Percentiles rank a stretch among this genome's conserved stretches.
Evolutionary conservation across 2,113 vertebrate species (phyloP).

Genomic region (Polypterus bichir): DNA sequence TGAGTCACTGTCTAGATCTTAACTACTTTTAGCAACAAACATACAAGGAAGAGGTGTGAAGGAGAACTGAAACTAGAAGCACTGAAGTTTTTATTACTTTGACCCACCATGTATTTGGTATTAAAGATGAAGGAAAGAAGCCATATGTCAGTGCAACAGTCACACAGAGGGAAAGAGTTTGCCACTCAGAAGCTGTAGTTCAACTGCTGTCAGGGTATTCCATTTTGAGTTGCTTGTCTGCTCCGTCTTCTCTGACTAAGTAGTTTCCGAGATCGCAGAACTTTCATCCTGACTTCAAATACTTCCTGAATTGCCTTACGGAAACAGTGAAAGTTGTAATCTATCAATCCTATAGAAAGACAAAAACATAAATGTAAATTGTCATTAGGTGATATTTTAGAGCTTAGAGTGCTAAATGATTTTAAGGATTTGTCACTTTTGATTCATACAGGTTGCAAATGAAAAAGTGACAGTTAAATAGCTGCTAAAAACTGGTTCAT

Average conservation of each 20-base stretch:
- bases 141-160: constrained; percentile 18
- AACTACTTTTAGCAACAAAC: too few species aligned
- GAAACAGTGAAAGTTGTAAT: constrained; percentile 96
- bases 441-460: too few species aligned
- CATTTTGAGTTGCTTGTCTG: constrained; percentile 58
- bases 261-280: constrained; percentile 73
- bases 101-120: too few species aligned
- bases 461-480: too few species aligned
- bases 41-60: too few species aligned
- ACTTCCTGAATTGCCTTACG: constrained; percentile 92
- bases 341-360: constrained; percentile 66
- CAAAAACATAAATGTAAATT: constrained; percentile 15
- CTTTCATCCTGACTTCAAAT: constrained; percentile 80
- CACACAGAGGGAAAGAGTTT: neutral
- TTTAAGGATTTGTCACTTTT: too few species aligned
- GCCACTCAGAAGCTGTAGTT: constrained; percentile 28
- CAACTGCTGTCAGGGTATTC: constrained; percentile 38
- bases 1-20: too few species aligned
- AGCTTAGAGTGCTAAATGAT: neutral
- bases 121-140: too few species aligned
- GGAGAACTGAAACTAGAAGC: too few species aligned
- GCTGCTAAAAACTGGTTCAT: too few species aligned
- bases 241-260: constrained; percentile 67
- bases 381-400: neutral
- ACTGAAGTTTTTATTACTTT: too few species aligned